phyloP scores from a whole-genome alignment of 2,113 vertebrate species.

The Perccottus glenii region DNA sequence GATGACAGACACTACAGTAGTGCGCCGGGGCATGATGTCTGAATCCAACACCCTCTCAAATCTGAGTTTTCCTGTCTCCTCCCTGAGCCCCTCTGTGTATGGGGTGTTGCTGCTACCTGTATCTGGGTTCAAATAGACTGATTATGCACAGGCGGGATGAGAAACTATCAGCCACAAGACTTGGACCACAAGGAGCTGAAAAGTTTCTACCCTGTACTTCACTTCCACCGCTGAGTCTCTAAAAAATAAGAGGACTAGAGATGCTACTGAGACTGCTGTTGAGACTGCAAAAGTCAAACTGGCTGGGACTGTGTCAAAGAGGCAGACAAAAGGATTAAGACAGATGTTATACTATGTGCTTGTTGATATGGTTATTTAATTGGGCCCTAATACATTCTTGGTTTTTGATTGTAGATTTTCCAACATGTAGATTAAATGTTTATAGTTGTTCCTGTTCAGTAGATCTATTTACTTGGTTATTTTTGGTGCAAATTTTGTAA shows the following conservation, averaged over 20 bases:
- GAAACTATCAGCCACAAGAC: conserved; percentile 61
- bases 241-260: conserved; percentile 42
- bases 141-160: conserved; percentile 77
- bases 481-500: conserved; percentile 63
- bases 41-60: conserved; percentile 26
- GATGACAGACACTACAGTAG: conserved; percentile 82
- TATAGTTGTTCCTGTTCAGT: conserved; percentile 74
- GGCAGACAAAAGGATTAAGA: conserved; percentile 40
- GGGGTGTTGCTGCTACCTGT: conserved; percentile 94
- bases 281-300: conserved; percentile 38
- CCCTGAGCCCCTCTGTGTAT: conserved; percentile 63
- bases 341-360: conserved; percentile 49
- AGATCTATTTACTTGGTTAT: conserved; percentile 64
- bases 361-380: conserved; percentile 76
- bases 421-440: conserved; percentile 78
- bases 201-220: conserved; percentile 41
- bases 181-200: conserved; percentile 58
- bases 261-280: conserved; percentile 57
- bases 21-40: conserved; percentile 42
- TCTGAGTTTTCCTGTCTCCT: conserved; percentile 42
- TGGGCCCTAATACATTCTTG: conserved; percentile 71
- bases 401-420: conserved; percentile 81
- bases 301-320: conserved; percentile 34
- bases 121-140: conserved; percentile 77
- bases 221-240: conserved; percentile 51